Evolutionary conservation across 2,797 vertebrate genomes (phyloP), one percentile per base, ranked within the genome.

Genomic region (Coendou prehensilis): DNA sequence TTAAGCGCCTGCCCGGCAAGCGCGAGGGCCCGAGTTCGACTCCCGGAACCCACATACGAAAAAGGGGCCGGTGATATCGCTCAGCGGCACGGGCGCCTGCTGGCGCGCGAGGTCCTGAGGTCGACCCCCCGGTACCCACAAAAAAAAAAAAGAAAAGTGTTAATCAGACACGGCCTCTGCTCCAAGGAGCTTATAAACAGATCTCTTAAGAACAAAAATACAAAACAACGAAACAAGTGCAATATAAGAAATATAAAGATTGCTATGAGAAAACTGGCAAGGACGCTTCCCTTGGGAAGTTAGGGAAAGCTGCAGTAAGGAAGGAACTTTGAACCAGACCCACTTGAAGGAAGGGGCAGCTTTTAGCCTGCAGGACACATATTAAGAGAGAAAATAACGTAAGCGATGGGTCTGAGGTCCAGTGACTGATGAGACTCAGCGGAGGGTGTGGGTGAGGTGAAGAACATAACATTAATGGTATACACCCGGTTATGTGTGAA

Each of bases 211-310:
- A 79, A 85, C 20, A 50, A 84, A 75, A 56, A 56, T 4, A 33
- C 28, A 50, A 64, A 91, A 61, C 15, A 95, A 57, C 30, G 61
- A 95, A 89, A 26, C n/a, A 64, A 94, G 57, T 47, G 8, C 52
- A 86, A 30, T 56, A 57, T 37, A 37, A 82, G 5, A 57, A n/a
- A 82, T 13, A 41, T 37, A 92, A 33, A 86, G 94, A 73, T 63
- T 88, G 28, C 85, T 89, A 33, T 22, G 50, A 69, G 45, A 64
- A 96, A 81, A 79, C 0, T 82, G 71, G 20, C 78, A 86, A 64
- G 61, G 15, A 37, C 59, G 89, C n/a, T 57, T 93, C 75, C 54
- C n/a, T 45, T 52, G 22, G 28, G 37, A 95, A 83, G 33, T 20
- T 41, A 87, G n/a, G 41, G 22, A 69, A 91, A 67, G 33, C n/a